Evolutionary conservation across 2,888 invertebrate genomes (phyloP), one percentile per base, ranked within the genome.

Genomic region (Argyresthia albistria): DNA sequence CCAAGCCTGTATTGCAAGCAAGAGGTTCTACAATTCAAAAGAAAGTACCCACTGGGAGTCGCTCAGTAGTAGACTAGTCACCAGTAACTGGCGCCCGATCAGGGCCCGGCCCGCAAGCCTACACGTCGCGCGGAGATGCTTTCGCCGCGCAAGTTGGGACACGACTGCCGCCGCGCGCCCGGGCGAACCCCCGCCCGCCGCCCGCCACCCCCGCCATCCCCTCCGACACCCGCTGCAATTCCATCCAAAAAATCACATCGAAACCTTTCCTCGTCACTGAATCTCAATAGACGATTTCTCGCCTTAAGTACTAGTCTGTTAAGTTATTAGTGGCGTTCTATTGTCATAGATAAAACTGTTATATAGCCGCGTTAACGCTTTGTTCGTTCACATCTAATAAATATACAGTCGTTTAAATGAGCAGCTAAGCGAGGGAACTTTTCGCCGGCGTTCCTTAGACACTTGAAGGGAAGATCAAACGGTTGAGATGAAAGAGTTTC

Each of bases 121-220:
- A 9, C n/a, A 25, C 43, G 52, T 11, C 56, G 56, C 63, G 62
- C 63, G 58, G 58, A 64, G 59, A 58, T 71, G 66, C 70, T 64
- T 63, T 64, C 69, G 69, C 70, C 69, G 62, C 62, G 25, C 25
- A 6, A 6, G 25, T 25, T 25, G 25, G 2, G 70, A 63, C 59
- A 84, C 86, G 78, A 73, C 69, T 77, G 81, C 83, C 82, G 83
- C 80, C 76, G 82, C 82, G 80, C 68, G 69, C 81, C 80, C 80
- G 73, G 78, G 70, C 73, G 66, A 56, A 67, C 75, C 73, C 76
- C 69, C 66, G 65, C 72, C 47, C 58, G 8, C 69, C 66, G 65
- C 72, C 69, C 64, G 4, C 25, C 43, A 58, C 59, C 55, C 60
- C 36, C 56, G 36, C 57, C 56, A 61, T 67, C 64, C 14, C 64